A percentile compares a stretch with the other conserved stretches of the same genome.
phyloP scores from a whole-genome alignment of 1,140 invertebrate genomes.

The Ips typographus region DNA sequence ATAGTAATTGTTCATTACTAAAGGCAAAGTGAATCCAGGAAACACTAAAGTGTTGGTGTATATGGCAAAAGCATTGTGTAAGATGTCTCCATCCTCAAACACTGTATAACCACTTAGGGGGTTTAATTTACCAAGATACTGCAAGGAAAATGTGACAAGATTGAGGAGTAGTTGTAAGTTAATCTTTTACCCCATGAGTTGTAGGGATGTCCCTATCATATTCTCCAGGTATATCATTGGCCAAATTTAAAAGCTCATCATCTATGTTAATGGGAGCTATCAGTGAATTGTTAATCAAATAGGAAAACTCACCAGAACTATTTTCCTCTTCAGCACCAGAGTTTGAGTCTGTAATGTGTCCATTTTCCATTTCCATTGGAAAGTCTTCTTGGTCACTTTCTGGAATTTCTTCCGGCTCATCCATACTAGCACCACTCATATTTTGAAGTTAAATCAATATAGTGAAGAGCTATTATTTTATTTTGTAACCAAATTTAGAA shows the following conservation, averaged over 20 bases:
- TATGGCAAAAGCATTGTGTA: slow-evolving; percentile 43
- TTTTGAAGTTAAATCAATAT: too few relatives aligned
- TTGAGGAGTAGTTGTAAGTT: background rate
- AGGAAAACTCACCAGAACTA: slow-evolving; percentile 29
- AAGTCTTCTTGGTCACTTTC: slow-evolving; percentile 33
- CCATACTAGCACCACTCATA: slow-evolving; percentile 1
- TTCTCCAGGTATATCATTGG: slow-evolving; percentile 26
- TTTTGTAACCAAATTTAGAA: too few relatives aligned
- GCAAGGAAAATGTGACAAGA: slow-evolving; percentile 19
- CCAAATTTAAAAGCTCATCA: slow-evolving; percentile 26
- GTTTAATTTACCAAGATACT: slow-evolving; percentile 51
- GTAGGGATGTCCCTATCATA: slow-evolving; percentile 47
- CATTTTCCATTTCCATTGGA: slow-evolving; percentile 39
- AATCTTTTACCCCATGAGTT: slow-evolving; percentile 45
- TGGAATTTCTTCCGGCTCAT: slow-evolving; percentile 31
- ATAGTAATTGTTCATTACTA: slow-evolving; percentile 42
- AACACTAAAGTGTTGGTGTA: slow-evolving; percentile 48
- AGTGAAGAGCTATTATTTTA: too few relatives aligned
- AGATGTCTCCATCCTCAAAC: slow-evolving; percentile 48
- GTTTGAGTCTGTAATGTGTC: slow-evolving; percentile 35
- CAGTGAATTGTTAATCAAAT: background rate
- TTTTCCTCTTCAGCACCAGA: slow-evolving; percentile 23
- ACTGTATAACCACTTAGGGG: slow-evolving; percentile 48
- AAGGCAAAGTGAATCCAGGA: slow-evolving; percentile 50
- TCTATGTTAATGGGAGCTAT: slow-evolving; percentile 13